Evolutionary conservation across 2,113 vertebrate genomes (phyloP), one percentile per base, ranked within the genome.

Genomic region (Erythrocercus mccallii): DNA sequence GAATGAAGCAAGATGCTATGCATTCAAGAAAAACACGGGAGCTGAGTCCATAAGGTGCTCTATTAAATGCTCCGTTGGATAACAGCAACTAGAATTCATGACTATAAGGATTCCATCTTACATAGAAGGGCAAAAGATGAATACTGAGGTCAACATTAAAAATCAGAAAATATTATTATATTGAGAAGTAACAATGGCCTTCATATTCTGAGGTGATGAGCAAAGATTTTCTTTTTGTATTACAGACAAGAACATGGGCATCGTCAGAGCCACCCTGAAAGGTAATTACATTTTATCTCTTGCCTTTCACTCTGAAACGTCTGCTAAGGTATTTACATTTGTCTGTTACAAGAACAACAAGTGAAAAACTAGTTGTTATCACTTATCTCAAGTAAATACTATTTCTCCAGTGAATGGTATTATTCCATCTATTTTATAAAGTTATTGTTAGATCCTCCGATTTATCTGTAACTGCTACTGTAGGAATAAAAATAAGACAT

Each of bases 31-130:
- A 95, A 96, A 95, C 79, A 95, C 97, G 97, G 94, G 94, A 96
- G 93, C 94, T 69, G 96, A 98, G 97, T 98, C 93, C 95, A 98
- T 98, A 98, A 99, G 98, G 98, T 99, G 98, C 97, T 98, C 94
- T 78, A 94, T 97, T 97, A 98, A 98, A 98, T 97, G 97, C 97
- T 95, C 84, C 6, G 91, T 94, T 98, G 95, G 97, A 84, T 97
- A 96, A 96, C 92, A 93, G 93, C 7, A 2, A 92, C 76, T 44
- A 88, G 58, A 94, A 91, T 83, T 94, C 87, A 62, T 3, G 12
- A 81, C 60, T 74, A 18, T 14, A 88, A 90, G 80, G 93, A 97
- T 91, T 90, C 73, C 66, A 88, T n/a, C 56, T 95, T n/a, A 38
- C 76, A 77, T 6, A 83, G n/a, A 88, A 79, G 79, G 86, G 69